Percentiles rank a stretch among this genome's conserved stretches.
phyloP scores from a whole-genome alignment of 2,113 vertebrate species.

The cattle (Bos taurus) region ARS-UCD2.0 NC_037345.1:18493001-18493500 shows the following conservation, averaged over 20 bases:
- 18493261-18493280: neutral
- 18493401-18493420: neutral
- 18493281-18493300: neutral
- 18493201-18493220: neutral
- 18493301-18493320: neutral
- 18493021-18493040: conserved; percentile 76
- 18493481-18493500: neutral
- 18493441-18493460: neutral
- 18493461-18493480: rapidly evolving
- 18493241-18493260: neutral
- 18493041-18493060: conserved; percentile 75
- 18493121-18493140: neutral
- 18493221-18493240: neutral
- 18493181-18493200: neutral
- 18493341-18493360: neutral
- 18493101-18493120: rapidly evolving
- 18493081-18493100: conserved; percentile 80
- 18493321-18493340: neutral
- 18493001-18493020: conserved; percentile 79
- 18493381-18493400: neutral
- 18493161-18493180: neutral
- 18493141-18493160: neutral
- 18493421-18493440: neutral
- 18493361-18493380: neutral
- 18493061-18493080: conserved; percentile 92